These are phyloP conservation scores for Protobothrops mucrosquamatus DNA, from an alignment of 2,113 vertebrate genomes.

Conservation along the genomic window DNA sequence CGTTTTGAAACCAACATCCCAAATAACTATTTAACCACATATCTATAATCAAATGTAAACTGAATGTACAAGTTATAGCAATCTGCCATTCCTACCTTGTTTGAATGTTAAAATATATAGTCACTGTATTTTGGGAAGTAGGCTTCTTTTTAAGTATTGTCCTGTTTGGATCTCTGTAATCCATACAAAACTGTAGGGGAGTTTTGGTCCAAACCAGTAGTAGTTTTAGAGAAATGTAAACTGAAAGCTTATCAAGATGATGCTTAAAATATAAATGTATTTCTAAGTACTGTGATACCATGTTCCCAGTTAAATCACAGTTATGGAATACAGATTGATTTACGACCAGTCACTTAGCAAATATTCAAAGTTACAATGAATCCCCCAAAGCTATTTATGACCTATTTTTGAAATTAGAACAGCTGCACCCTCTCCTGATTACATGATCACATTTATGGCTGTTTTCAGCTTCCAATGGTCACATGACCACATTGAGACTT, in stretches of 20 bases:
- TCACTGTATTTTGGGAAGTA: background rate
- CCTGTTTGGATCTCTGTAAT: background rate
- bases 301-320: background rate
- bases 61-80: conserved; percentile 57
- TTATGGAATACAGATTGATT: background rate
- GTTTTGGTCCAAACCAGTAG: background rate
- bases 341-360: background rate
- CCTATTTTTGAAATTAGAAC: background rate
- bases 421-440: background rate
- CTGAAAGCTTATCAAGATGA: background rate
- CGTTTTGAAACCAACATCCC: conserved; percentile 43
- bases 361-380: background rate
- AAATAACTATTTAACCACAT: conserved; percentile 65
- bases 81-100: conserved; percentile 46
- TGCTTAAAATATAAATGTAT: background rate
- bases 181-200: background rate
- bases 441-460: background rate
- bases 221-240: background rate
- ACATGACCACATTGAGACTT: background rate
- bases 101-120: background rate
- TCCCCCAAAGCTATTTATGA: background rate
- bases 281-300: background rate
- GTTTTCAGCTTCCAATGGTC: background rate
- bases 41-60: conserved; percentile 75
- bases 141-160: background rate